phyloP scores from a whole-genome alignment of 2,797 vertebrate species.

The Decapterus maruadsi region DNA sequence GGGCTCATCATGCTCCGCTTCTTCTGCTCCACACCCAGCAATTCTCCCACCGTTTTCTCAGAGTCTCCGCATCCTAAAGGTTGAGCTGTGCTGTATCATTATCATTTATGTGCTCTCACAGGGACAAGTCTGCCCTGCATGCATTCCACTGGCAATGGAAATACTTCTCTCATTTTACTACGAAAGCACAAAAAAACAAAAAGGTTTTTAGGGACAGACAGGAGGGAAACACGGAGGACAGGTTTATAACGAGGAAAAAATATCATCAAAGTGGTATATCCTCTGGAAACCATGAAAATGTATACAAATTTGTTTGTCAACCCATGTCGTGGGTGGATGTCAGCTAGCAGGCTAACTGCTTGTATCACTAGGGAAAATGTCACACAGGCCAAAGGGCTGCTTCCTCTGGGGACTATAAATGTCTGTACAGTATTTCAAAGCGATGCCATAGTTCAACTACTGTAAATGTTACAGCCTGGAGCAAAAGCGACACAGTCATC shows the following conservation, averaged over 20 bases:
- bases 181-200: constrained; percentile 21
- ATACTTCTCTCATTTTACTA: constrained; percentile 23
- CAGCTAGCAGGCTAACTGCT: too few species aligned
- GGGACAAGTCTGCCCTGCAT: background rate
- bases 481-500: background rate
- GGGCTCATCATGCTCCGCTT: constrained; percentile 24
- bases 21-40: constrained; percentile 22
- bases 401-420: background rate
- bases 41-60: constrained; percentile 33
- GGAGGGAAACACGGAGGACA: background rate
- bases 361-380: too few species aligned
- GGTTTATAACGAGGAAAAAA: background rate
- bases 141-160: constrained; percentile 41
- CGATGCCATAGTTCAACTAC: background rate
- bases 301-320: background rate
- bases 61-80: constrained; percentile 35
- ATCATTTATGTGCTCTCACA: constrained; percentile 54
- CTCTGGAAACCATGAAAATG: too few species aligned
- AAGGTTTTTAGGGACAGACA: background rate
- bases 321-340: too few species aligned
- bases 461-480: constrained; percentile 9
- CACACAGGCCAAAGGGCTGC: background rate
- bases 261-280: background rate
- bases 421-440: background rate
- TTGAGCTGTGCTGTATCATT: constrained; percentile 51